Conservation (phyloP, 2,113 vertebrate species). For the Cyphomyrus discorhynchus region DNA sequence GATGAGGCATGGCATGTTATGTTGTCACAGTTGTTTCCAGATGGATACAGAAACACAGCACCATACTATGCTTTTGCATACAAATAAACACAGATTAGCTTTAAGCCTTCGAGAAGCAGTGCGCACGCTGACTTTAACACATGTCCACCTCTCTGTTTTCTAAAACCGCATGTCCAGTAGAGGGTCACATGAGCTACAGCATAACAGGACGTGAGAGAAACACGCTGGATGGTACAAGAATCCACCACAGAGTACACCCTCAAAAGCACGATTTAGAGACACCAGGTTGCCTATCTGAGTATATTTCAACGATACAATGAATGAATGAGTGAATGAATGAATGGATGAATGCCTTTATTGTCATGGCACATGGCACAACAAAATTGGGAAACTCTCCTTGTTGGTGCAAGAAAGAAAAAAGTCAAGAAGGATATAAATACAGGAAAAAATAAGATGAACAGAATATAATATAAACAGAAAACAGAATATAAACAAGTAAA, state of each 20-base stretch:
- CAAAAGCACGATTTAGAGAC: neutral
- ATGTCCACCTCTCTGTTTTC: neutral
- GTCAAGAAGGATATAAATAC: neutral
- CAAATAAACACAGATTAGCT: neutral
- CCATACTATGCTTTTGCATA: neutral
- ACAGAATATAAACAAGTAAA: neutral
- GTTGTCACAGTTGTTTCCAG: slow-evolving; percentile 14
- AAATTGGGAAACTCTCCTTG: neutral
- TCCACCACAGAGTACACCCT: neutral
- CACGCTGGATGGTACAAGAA: neutral
- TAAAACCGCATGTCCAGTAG: neutral
- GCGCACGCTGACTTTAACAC: neutral
- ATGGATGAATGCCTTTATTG: no score
- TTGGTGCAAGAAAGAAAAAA: neutral
- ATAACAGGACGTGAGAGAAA: neutral
- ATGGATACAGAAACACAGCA: neutral
- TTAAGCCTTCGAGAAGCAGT: neutral
- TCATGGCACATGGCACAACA: no score
- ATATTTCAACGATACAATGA: no score
- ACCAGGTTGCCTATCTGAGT: neutral
- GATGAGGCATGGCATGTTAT: neutral
- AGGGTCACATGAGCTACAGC: neutral
- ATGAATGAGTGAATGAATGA: no score
- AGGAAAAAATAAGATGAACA: neutral
- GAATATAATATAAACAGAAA: neutral